Evolutionary conservation across 1,140 invertebrate species (phyloP).

Genomic region (Chionoecetes opilio): DNA sequence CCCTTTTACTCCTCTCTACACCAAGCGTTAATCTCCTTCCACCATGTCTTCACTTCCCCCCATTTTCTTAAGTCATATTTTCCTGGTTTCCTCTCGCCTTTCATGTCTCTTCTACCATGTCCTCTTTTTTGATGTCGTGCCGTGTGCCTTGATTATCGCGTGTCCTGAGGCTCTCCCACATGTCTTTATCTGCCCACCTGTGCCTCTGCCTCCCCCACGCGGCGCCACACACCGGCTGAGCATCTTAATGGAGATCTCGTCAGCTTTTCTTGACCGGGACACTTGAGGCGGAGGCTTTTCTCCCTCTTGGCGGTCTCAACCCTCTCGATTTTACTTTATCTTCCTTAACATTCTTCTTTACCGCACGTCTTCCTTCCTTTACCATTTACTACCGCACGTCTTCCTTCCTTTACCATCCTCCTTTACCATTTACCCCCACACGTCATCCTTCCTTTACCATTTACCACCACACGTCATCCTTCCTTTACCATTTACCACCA

Average conservation of each 20-base stretch:
- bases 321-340: background rate
- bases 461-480: no score
- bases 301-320: background rate
- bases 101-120: no score
- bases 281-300: background rate
- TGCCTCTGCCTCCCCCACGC: background rate
- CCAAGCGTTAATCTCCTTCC: no score
- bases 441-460: background rate
- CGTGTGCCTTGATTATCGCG: no score
- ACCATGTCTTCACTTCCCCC: no score
- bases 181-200: background rate
- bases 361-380: background rate
- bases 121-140: no score
- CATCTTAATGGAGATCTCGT: background rate
- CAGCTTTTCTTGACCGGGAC: background rate
- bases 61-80: no score
- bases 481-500: no score
- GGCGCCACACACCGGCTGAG: background rate
- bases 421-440: no score
- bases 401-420: constrained; percentile 2
- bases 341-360: background rate
- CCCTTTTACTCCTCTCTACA: background rate
- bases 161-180: no score
- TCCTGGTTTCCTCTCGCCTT: no score
- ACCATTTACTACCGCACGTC: background rate